Conservation (phyloP, 2,888 invertebrate species). For the Dryobota labecula region DNA sequence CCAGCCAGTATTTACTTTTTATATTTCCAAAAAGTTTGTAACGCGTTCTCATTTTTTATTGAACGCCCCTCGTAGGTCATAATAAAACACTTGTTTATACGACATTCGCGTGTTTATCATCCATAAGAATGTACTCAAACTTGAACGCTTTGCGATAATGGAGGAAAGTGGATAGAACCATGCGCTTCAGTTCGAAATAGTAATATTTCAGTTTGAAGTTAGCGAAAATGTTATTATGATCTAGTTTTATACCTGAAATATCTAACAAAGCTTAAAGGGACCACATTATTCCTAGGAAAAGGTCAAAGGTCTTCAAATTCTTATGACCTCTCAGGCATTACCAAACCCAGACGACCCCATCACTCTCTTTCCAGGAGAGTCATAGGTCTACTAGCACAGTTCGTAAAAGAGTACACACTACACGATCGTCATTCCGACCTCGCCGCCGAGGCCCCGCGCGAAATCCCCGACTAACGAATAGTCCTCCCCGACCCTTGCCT, state of each 20-base stretch:
- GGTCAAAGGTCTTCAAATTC: background rate
- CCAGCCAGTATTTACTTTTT: too few species aligned
- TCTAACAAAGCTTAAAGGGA: background rate
- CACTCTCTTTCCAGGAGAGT: too few species aligned
- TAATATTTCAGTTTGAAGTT: background rate
- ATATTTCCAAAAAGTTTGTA: too few species aligned
- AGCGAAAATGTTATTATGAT: background rate
- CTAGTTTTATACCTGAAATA: background rate
- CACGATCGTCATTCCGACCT: too few species aligned
- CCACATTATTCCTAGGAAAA: background rate
- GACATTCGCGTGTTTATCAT: slow-evolving; percentile 34
- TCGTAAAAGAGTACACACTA: too few species aligned
- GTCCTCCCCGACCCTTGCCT: too few species aligned
- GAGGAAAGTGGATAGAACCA: slow-evolving; percentile 11
- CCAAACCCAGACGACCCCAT: too few species aligned
- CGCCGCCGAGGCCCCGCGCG: too few species aligned
- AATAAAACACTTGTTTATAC: slow-evolving; percentile 34
- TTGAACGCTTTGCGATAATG: slow-evolving; percentile 22
- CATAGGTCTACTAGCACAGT: too few species aligned
- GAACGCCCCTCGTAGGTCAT: too few species aligned
- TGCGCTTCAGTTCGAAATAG: slow-evolving; percentile 10
- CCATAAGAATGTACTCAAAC: slow-evolving; percentile 32
- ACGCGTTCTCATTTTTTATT: too few species aligned
- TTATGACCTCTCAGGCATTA: background rate
- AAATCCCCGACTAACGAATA: too few species aligned